Percentiles rank a stretch among this genome's conserved stretches.
These are phyloP conservation scores for Sinocyclocheilus maitianheensis DNA, from an alignment of 2,113 vertebrate genomes.

Conservation along the genomic window DNA sequence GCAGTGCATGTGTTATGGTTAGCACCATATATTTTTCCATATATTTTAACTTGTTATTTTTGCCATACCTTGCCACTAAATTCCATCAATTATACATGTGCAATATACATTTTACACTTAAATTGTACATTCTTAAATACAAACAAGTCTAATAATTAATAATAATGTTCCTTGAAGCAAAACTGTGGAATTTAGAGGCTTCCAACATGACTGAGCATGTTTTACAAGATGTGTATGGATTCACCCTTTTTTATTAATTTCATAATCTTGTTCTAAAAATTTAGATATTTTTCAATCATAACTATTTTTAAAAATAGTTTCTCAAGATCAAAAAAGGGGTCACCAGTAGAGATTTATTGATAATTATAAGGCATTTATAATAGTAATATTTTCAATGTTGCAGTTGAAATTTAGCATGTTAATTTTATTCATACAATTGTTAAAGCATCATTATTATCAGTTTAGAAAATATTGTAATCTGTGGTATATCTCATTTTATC, in stretches of 20 bases:
- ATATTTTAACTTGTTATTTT: background rate
- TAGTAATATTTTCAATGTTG: background rate
- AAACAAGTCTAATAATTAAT: constrained; percentile 11
- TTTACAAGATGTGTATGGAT: background rate
- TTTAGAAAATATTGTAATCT: constrained; percentile 11
- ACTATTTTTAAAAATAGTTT: background rate
- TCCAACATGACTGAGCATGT: background rate
- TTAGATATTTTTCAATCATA: background rate
- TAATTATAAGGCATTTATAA: background rate
- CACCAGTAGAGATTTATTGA: background rate
- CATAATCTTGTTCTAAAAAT: background rate
- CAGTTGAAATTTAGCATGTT: background rate
- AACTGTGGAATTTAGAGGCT: constrained; percentile 22
- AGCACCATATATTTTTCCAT: background rate
- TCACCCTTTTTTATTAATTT: background rate
- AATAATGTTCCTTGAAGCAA: constrained; percentile 12
- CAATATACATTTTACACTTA: constrained; percentile 37
- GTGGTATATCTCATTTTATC: background rate
- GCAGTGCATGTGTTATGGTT: constrained; percentile 9
- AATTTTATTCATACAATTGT: background rate
- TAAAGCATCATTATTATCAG: background rate
- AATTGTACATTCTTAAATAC: constrained; percentile 22
- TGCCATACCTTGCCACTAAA: constrained; percentile 28
- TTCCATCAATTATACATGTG: constrained; percentile 33
- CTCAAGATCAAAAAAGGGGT: background rate